Percentiles rank a stretch among this genome's conserved stretches.
phyloP scores from a whole-genome alignment of 2,113 vertebrate genomes.

The Hyperoodon ampullatus region DNA sequence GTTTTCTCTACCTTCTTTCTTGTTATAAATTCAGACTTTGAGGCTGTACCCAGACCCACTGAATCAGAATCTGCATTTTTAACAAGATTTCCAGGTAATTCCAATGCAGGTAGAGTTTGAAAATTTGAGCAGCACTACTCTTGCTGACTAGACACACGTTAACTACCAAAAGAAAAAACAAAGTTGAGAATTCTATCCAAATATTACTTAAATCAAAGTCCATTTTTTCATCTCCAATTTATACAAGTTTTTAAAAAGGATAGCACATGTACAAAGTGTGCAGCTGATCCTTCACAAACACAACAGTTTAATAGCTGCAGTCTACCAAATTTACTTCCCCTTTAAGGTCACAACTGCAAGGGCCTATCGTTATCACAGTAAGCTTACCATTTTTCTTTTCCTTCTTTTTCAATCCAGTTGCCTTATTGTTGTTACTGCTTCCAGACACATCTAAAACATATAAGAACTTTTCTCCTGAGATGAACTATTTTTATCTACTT shows the following conservation, averaged over 20 bases:
- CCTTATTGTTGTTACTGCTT: neutral
- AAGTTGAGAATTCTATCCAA: neutral
- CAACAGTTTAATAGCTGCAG: neutral
- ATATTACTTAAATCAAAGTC: neutral
- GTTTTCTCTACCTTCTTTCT: neutral
- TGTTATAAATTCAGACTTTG: neutral
- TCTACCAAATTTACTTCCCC: neutral
- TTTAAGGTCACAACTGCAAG: neutral
- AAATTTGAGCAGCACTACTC: neutral
- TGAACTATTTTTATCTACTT: neutral
- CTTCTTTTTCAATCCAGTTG: neutral
- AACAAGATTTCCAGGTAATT: neutral
- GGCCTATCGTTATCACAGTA: neutral
- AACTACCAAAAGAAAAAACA: neutral
- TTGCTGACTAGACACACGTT: neutral
- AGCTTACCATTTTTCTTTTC: neutral
- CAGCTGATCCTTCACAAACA: neutral
- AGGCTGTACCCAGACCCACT: neutral
- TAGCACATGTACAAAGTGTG: neutral
- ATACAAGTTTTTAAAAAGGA: neutral
- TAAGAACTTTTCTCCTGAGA: neutral
- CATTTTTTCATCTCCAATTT: neutral
- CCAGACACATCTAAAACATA: conserved; percentile 10
- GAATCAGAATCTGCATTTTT: neutral
- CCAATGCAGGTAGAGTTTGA: neutral